phyloP scores from a whole-genome alignment of 2,888 invertebrate genomes.

The Coremacera marginata region DNA sequence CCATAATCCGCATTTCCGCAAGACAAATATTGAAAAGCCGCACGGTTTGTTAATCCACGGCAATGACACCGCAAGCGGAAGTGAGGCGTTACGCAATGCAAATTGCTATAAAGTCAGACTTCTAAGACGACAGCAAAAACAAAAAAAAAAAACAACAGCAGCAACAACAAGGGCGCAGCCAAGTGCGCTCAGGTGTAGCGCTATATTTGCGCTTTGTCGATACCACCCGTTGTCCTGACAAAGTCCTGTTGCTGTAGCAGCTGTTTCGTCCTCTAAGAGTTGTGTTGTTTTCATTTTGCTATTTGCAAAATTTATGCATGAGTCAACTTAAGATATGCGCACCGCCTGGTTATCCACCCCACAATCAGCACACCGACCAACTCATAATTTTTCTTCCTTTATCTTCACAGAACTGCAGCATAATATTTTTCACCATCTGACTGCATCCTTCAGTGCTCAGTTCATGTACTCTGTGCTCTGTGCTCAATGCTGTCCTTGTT shows the following conservation, averaged over 20 bases:
- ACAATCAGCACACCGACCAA: background rate
- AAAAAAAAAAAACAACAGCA: background rate
- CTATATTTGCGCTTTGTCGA: background rate
- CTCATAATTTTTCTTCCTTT: background rate
- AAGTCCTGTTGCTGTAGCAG: background rate
- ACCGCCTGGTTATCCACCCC: background rate
- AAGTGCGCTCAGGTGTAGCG: constrained; percentile 9
- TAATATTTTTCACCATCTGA: background rate
- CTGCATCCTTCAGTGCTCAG: background rate
- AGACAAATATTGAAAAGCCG: background rate
- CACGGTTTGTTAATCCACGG: constrained; percentile 11
- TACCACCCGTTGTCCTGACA: background rate
- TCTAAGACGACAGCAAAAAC: background rate
- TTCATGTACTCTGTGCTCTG: background rate
- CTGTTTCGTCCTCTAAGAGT: background rate
- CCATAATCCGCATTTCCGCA: background rate
- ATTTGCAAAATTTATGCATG: constrained; percentile 14
- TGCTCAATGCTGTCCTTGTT: background rate
- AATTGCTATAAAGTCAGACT: background rate
- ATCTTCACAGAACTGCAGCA: background rate
- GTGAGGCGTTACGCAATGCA: background rate
- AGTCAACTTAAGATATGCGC: background rate
- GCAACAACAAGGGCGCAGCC: too few relatives aligned
- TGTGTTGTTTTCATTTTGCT: background rate
- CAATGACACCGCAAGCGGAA: constrained; percentile 16